A percentile compares a stretch with the other conserved stretches of the same genome.
Conservation (phyloP, 2,797 vertebrate genomes). For the Bufotes viridis region DNA sequence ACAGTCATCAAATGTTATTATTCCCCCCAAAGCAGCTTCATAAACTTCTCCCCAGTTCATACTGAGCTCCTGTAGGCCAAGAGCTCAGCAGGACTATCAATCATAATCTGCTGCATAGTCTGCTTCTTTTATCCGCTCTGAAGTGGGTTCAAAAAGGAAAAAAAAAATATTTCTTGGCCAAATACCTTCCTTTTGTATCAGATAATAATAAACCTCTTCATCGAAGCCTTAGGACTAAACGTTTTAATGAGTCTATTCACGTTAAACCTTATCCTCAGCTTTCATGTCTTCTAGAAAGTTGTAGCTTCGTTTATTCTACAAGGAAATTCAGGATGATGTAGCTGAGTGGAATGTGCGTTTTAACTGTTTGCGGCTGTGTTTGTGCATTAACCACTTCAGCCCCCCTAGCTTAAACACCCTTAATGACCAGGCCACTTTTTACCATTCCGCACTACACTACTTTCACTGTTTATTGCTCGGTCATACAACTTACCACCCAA, state of each 20-base stretch:
- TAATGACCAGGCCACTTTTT: no score
- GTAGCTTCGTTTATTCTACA: background rate
- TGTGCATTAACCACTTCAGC: no score
- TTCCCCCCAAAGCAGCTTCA: background rate
- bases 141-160: background rate
- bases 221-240: background rate
- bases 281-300: background rate
- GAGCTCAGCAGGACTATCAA: background rate
- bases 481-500: no score
- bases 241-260: background rate
- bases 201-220: background rate
- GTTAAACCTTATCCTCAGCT: background rate
- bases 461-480: no score
- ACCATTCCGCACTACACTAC: no score
- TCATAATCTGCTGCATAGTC: slow-evolving; percentile 1
- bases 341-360: background rate
- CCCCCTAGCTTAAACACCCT: no score
- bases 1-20: background rate
- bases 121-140: background rate
- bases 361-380: background rate
- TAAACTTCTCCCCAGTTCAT: background rate
- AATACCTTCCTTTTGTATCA: slow-evolving; percentile 5
- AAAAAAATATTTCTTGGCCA: background rate
- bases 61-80: background rate
- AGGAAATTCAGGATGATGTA: background rate